phyloP scores from a whole-genome alignment of 2,113 vertebrate genomes.

The Catharus bicknelli region DNA sequence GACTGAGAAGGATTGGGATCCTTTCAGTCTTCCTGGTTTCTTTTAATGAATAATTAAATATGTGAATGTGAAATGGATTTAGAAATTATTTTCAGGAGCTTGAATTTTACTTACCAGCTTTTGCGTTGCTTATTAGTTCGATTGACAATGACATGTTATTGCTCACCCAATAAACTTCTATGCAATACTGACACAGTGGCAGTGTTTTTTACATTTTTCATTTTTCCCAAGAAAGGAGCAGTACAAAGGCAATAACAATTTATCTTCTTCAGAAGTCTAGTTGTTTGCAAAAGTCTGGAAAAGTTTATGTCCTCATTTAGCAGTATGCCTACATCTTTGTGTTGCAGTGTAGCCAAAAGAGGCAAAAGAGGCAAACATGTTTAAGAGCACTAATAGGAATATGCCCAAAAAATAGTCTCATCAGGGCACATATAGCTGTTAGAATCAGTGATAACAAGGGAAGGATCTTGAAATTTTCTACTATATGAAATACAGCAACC shows the following conservation, averaged over 20 bases:
- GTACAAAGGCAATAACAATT: conserved; percentile 44
- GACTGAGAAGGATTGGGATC: not conserved
- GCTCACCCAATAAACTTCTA: not conserved
- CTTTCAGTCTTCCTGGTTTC: not conserved
- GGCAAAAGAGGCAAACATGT: not conserved
- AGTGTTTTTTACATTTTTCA: not conserved
- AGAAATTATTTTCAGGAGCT: not conserved
- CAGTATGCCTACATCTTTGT: not conserved
- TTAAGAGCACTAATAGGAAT: not conserved
- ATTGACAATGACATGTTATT: conserved; percentile 35
- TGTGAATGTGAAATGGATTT: not conserved
- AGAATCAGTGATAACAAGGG: not conserved
- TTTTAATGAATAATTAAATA: conserved; percentile 44
- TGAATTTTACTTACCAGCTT: conserved; percentile 3
- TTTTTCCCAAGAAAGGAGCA: conserved; percentile 22
- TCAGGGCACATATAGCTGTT: not conserved
- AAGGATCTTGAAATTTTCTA: conserved; percentile 32
- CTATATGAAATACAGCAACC: not conserved
- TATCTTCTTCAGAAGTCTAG: conserved; percentile 21
- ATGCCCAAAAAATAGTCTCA: not conserved
- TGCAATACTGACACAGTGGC: not conserved
- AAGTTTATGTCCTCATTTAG: conserved; percentile 34
- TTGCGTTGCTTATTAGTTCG: not conserved
- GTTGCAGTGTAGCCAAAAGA: not conserved
- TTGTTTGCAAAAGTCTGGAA: conserved; percentile 12